These are phyloP conservation scores for Leptestheria dahalacensis DNA, from an alignment of 1,140 invertebrate species.

Conservation along the genomic window DNA sequence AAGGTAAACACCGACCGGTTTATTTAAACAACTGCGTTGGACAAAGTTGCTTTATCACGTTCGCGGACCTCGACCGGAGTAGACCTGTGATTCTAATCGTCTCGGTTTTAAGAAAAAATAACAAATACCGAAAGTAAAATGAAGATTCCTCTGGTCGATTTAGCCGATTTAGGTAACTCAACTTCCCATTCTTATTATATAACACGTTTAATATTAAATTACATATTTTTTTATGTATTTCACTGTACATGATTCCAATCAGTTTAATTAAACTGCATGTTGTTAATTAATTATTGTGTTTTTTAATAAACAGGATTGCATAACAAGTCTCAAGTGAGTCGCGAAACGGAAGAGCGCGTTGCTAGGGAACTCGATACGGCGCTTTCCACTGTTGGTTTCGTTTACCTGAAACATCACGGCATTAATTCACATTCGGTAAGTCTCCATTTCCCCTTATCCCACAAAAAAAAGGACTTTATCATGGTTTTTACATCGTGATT, in stretches of 20 bases:
- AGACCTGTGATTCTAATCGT: too few species aligned
- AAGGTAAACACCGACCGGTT: too few species aligned
- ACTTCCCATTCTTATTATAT: neutral
- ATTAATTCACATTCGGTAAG: slow-evolving; percentile 10
- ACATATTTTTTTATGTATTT: neutral
- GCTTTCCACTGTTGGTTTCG: slow-evolving; percentile 16
- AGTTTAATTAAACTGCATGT: too few species aligned
- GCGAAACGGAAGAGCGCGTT: neutral
- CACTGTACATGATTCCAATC: neutral
- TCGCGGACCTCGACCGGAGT: too few species aligned
- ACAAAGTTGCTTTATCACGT: too few species aligned
- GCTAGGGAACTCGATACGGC: slow-evolving; percentile 14
- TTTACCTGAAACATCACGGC: slow-evolving; percentile 17
- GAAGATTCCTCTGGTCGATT: slow-evolving; percentile 3
- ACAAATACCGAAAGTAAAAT: too few species aligned
- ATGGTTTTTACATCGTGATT: too few species aligned
- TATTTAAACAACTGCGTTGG: too few species aligned
- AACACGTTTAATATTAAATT: neutral
- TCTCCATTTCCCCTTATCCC: neutral
- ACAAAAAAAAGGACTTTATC: too few species aligned
- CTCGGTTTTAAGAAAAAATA: too few species aligned
- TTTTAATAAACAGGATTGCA: neutral
- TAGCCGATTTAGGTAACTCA: neutral
- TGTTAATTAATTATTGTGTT: too few species aligned
- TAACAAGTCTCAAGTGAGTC: neutral